Percentiles rank a stretch among this genome's conserved stretches.
Evolutionary conservation across 2,113 vertebrate species (phyloP).

Genomic region (Lynx canadensis): DNA sequence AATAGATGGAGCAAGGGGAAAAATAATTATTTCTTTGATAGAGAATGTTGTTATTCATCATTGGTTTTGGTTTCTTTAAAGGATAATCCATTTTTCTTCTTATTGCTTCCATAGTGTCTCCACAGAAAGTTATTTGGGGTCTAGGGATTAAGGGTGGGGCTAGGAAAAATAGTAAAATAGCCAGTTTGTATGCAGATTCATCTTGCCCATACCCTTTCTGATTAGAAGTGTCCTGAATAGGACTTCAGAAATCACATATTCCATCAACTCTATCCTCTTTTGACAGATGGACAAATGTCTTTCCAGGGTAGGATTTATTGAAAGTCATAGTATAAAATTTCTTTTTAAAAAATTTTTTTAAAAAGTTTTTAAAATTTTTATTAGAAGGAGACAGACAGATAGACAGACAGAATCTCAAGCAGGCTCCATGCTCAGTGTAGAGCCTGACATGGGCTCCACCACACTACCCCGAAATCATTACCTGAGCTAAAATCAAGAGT

Average conservation of each 20-base stretch:
- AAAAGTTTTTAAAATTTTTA: too few relatives aligned
- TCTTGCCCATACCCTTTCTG: not conserved
- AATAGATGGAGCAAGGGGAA: not conserved
- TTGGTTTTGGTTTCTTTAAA: not conserved
- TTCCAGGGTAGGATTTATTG: not conserved
- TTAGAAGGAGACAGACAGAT: too few relatives aligned
- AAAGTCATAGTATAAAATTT: constrained; percentile 1
- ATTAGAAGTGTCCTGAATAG: not conserved
- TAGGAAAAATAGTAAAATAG: not conserved
- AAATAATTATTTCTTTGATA: constrained; percentile 32
- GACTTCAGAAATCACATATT: constrained; percentile 27
- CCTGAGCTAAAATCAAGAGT: too few relatives aligned
- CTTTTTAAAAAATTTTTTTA: too few relatives aligned
- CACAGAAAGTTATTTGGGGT: constrained; percentile 29
- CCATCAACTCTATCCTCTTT: not conserved
- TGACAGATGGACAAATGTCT: constrained; percentile 10
- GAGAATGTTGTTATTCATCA: not conserved
- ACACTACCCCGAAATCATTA: too few relatives aligned
- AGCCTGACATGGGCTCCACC: too few relatives aligned
- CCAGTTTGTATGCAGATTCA: not conserved
- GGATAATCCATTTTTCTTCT: not conserved
- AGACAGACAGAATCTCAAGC: too few relatives aligned
- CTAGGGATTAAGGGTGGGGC: not conserved
- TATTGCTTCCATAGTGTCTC: constrained; percentile 19
- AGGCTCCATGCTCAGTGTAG: too few relatives aligned